phyloP scores from a whole-genome alignment of 1,140 invertebrate species.

The Bursaphelenchus mucronatus region DNA sequence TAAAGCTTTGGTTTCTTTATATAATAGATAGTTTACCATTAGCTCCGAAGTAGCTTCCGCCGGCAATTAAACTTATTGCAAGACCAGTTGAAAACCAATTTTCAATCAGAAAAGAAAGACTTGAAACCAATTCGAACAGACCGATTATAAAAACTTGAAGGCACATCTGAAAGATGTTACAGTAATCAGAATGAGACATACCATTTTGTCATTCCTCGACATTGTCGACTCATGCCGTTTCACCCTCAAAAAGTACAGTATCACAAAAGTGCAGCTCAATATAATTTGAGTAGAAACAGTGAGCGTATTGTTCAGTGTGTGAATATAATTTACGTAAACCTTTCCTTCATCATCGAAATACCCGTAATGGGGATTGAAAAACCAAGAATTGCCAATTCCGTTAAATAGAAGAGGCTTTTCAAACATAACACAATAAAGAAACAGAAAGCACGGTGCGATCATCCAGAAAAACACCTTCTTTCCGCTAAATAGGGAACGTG shows the following conservation, averaged over 20 bases:
- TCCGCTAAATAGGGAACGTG: neutral
- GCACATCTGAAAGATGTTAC: neutral
- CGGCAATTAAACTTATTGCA: too few species aligned
- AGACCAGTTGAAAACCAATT: too few species aligned
- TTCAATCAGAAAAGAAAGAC: neutral
- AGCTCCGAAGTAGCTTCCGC: too few species aligned
- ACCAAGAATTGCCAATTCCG: slow-evolving; percentile 21
- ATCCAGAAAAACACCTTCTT: slow-evolving; percentile 18
- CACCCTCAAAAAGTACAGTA: neutral
- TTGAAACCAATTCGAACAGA: neutral
- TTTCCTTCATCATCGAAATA: neutral
- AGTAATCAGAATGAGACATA: neutral
- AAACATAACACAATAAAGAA: slow-evolving; percentile 3
- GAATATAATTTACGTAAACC: neutral
- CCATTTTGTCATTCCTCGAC: neutral
- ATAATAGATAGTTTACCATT: too few species aligned
- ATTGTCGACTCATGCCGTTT: neutral
- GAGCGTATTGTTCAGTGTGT: neutral
- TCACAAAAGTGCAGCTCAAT: neutral
- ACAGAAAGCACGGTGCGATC: neutral
- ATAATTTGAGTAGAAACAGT: neutral
- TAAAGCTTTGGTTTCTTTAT: too few species aligned
- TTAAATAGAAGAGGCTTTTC: slow-evolving; percentile 17
- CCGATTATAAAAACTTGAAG: neutral
- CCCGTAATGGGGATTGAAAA: slow-evolving; percentile 23